Evolutionary conservation across 2,113 vertebrate genomes (phyloP).

Genomic region (Oenanthe oenanthe): DNA sequence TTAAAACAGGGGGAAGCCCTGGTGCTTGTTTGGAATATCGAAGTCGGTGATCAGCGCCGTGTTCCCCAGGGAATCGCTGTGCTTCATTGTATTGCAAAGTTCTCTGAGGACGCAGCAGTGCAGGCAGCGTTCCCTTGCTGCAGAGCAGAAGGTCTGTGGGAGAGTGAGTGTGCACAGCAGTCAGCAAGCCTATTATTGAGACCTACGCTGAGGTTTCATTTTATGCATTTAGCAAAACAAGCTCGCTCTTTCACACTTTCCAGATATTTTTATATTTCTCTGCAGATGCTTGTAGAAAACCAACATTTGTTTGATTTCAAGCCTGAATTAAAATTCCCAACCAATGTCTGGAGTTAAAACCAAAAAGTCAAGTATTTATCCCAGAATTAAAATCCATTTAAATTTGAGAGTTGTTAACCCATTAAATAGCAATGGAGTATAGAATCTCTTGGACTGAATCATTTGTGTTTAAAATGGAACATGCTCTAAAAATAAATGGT

Average conservation of each 20-base stretch:
- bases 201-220: conserved; percentile 51
- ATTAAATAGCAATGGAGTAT: background rate
- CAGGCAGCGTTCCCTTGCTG: conserved; percentile 14
- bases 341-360: background rate
- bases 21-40: background rate
- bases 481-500: conserved; percentile 3
- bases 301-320: conserved; percentile 42
- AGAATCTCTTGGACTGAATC: conserved; percentile 24
- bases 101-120: background rate
- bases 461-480: conserved; percentile 52
- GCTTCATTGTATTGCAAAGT: background rate
- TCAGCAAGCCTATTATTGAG: conserved; percentile 8
- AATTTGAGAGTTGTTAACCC: conserved; percentile 28
- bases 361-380: conserved; percentile 11
- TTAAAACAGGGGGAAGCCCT: background rate
- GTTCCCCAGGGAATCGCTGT: background rate
- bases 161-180: conserved; percentile 31
- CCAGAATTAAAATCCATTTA: conserved; percentile 44
- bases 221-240: conserved; percentile 54
- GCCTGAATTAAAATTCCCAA: conserved; percentile 31
- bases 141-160: conserved; percentile 53
- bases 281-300: conserved; percentile 67
- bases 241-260: conserved; percentile 63
- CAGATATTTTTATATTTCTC: conserved; percentile 70
- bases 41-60: background rate